Conservation (phyloP, 2,888 invertebrate genomes). For the Helicoverpa assulta region DNA sequence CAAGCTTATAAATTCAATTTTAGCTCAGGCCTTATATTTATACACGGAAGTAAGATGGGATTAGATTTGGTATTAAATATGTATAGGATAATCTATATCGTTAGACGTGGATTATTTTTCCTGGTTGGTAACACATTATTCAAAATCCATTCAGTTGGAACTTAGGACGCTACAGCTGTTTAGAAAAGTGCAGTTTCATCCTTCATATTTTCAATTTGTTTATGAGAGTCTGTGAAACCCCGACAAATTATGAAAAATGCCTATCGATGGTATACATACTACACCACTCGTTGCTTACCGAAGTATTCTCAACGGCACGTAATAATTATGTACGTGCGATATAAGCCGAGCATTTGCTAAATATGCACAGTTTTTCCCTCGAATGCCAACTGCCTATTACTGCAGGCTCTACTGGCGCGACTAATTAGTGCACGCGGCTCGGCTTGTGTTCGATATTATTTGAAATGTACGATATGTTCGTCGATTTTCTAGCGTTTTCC, state of each 20-base stretch:
- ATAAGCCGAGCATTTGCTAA: conserved; percentile 26
- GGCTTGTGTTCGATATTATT: conserved; percentile 27
- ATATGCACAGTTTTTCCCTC: conserved; percentile 17
- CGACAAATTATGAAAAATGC: neutral
- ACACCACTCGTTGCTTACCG: neutral
- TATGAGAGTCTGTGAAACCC: no score
- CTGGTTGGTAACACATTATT: conserved; percentile 25
- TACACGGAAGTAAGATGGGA: conserved; percentile 7
- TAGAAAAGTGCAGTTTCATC: neutral
- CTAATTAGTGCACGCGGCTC: conserved; percentile 26
- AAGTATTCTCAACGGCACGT: conserved; percentile 14
- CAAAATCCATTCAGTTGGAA: no score
- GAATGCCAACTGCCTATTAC: conserved; percentile 26
- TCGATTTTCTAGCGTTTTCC: neutral
- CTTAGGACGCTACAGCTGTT: neutral
- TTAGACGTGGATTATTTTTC: conserved; percentile 20
- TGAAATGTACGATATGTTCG: neutral
- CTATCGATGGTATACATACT: neutral
- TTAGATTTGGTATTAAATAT: conserved; percentile 32
- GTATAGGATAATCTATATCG: conserved; percentile 26
- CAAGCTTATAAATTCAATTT: conserved; percentile 25
- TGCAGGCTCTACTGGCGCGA: conserved; percentile 8
- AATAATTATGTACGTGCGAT: conserved; percentile 20
- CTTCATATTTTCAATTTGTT: no score
- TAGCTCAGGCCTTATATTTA: conserved; percentile 21